A percentile compares a stretch with the other conserved stretches of the same genome.
Conservation (phyloP, 2,113 vertebrate genomes). For the Trematomus loennbergii region DNA sequence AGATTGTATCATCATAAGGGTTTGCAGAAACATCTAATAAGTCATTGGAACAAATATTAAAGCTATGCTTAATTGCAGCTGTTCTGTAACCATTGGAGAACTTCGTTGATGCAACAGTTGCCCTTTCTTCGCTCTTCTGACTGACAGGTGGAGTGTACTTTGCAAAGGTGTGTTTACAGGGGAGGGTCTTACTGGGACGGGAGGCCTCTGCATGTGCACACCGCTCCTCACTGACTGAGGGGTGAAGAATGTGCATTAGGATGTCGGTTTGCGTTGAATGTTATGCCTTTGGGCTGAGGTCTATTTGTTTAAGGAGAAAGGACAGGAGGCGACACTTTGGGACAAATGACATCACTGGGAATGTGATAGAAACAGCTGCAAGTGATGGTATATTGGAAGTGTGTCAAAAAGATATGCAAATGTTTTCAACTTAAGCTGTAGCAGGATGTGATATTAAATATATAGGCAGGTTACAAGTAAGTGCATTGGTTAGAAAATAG, state of each 20-base stretch:
- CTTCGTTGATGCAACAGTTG: background rate
- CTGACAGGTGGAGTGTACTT: background rate
- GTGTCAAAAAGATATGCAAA: no score
- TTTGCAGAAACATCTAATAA: background rate
- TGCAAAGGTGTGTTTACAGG: background rate
- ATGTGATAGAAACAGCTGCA: background rate
- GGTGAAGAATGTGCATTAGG: background rate
- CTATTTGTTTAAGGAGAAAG: slow-evolving; percentile 11
- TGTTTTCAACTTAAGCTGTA: no score
- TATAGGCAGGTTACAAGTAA: no score
- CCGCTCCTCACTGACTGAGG: background rate
- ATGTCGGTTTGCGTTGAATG: no score
- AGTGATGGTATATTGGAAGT: background rate
- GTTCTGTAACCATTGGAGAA: background rate
- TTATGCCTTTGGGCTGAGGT: background rate
- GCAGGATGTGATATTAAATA: no score
- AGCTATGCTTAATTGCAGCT: background rate
- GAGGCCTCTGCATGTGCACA: background rate
- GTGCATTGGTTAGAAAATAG: no score
- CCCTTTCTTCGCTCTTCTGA: background rate
- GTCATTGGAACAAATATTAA: background rate
- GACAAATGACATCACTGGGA: background rate
- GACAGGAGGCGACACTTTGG: background rate
- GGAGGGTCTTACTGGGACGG: background rate
- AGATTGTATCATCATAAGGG: background rate